These are phyloP conservation scores for Marcusenius ussheri DNA, from an alignment of 2,113 vertebrate genomes.

Conservation along the genomic window DNA sequence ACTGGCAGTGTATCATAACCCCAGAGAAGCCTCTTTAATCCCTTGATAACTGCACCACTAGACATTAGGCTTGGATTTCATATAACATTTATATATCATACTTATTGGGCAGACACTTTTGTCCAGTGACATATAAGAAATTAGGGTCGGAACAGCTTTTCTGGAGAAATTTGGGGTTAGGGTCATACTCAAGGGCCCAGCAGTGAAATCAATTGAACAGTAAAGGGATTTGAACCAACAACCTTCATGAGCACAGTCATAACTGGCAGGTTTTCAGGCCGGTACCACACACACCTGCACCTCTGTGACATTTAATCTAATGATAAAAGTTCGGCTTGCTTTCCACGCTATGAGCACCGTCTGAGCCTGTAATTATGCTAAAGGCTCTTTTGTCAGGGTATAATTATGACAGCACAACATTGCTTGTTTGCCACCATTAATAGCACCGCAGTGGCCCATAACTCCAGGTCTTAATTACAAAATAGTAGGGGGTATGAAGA, in stretches of 20 bases:
- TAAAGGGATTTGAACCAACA: background rate
- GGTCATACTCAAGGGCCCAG: background rate
- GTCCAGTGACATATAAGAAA: background rate
- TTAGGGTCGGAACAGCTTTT: background rate
- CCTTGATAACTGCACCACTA: background rate
- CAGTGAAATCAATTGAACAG: background rate
- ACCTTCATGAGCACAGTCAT: background rate
- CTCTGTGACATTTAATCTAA: background rate
- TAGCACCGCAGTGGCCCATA: background rate
- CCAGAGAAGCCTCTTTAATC: background rate
- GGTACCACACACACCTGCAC: background rate
- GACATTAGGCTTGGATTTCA: background rate
- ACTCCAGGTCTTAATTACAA: conserved; percentile 1
- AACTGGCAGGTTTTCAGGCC: background rate
- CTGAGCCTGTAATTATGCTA: background rate
- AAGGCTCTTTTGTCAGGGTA: background rate
- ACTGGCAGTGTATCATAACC: background rate
- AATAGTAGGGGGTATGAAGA: background rate
- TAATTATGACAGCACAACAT: background rate
- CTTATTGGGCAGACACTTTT: background rate
- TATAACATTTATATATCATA: background rate
- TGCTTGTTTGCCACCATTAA: background rate
- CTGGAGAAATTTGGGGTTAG: background rate
- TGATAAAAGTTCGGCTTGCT: background rate
- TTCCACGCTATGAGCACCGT: background rate